phyloP scores from a whole-genome alignment of 1,140 invertebrate genomes.

The Hylyphantes graminicola region DNA sequence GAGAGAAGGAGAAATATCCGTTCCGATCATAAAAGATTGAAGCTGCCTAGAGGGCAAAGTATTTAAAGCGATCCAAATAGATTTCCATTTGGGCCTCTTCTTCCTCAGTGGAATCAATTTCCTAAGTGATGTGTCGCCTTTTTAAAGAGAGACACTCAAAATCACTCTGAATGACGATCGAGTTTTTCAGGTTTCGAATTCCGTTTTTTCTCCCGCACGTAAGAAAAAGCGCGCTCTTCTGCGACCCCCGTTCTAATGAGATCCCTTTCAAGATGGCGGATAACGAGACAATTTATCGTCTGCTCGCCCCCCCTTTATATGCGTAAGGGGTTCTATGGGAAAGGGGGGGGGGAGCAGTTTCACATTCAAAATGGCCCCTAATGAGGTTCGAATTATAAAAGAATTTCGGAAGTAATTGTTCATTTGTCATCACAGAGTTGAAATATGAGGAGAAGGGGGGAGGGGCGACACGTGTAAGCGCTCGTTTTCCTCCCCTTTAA shows the following conservation, averaged over 20 bases:
- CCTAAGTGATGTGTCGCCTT: no score
- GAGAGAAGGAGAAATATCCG: no score
- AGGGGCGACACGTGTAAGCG: constrained; percentile 16
- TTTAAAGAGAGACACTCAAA: no score
- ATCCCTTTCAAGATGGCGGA: constrained; percentile 37
- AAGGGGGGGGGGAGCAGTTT: not conserved
- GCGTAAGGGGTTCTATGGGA: constrained; percentile 28
- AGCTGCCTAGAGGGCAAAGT: no score
- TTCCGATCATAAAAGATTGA: no score
- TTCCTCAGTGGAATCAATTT: no score
- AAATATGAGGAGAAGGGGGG: constrained; percentile 22
- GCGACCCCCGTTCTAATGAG: constrained; percentile 25
- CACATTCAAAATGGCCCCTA: constrained; percentile 39
- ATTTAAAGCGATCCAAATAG: no score
- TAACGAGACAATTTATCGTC: constrained; percentile 53
- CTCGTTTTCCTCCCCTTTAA: constrained; percentile 9
- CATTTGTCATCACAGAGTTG: constrained; percentile 40
- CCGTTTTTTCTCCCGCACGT: no score
- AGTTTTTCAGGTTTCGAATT: no score
- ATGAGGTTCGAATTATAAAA: constrained; percentile 48
- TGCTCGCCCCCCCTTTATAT: constrained; percentile 4
- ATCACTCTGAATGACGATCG: no score
- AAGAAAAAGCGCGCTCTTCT: not conserved
- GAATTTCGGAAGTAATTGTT: constrained; percentile 44
- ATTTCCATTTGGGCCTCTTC: no score